Evolutionary conservation across 1,140 invertebrate genomes (phyloP), one percentile per base, ranked within the genome.

Genomic region (Leptinotarsa undecemlineata): DNA sequence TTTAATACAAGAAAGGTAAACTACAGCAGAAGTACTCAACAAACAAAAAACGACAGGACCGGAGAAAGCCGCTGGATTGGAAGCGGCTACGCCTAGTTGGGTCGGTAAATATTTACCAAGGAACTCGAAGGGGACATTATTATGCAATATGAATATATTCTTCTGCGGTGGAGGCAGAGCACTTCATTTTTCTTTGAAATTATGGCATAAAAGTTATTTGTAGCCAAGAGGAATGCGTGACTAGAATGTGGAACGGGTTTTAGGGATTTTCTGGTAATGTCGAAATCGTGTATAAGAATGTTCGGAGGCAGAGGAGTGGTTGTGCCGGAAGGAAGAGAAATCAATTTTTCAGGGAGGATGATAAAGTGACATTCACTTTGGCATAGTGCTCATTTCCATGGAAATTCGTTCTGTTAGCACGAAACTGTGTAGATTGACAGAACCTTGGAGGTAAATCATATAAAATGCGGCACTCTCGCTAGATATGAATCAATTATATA

Each of bases 101-200:
- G 48, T 75, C 62, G 26, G 68, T 73, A 80, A 80, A 80, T 80
- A 77, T 80, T 78, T 78, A 71, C 68, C 47, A 51, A 74, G 62
- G 26, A 60, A 47, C 48, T 48, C 23, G 69, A 63, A 51, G 23
- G 33, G 69, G 74, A 71, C 69, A 77, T 70, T 74, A 71, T 71
- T 71, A 66, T 75, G 64, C 74, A 77, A 75, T 72, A 77, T 78
- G 72, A 76, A 74, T 78, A 76, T 71, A 48, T 75, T 73, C 74
- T 68, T 76, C 72, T 72, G n/a, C 51, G 72, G 68, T 63, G 68
- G 70, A 48, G 68, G 68, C 42, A 48, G 48, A 21, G 68, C 33
- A 48, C 68, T 69, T 69, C 68, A 48, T 69, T 69, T 69, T 74
- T 74, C 64, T 51, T 68, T 74, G 72, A 68, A 66, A 47, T 64